Conservation (phyloP, 2,888 invertebrate genomes). For the Mythimna pallens region DNA sequence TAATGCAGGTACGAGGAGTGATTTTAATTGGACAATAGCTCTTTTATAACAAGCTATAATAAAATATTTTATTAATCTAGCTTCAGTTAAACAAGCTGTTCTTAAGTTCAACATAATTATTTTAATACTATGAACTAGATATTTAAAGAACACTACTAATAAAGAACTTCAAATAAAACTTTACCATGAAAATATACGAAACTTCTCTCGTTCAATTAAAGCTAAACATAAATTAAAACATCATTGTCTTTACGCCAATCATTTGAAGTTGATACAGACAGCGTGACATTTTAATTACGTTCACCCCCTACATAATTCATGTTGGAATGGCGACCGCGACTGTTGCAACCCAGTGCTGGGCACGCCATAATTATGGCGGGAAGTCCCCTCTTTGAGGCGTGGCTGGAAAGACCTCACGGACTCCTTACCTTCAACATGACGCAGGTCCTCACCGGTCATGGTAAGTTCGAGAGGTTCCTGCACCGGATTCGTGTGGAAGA, state of each 20-base stretch:
- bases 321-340: no score
- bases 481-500: no score
- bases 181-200: not conserved
- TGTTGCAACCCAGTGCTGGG: no score
- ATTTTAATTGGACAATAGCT: conserved; percentile 21
- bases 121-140: not conserved
- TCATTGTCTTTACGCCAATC: conserved; percentile 34
- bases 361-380: no score
- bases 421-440: no score
- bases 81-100: not conserved
- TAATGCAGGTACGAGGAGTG: conserved; percentile 25
- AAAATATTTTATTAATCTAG: not conserved
- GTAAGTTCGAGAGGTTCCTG: no score
- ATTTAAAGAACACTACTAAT: no score
- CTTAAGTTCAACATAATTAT: no score
- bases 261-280: conserved; percentile 40
- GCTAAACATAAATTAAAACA: conserved; percentile 31
- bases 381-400: no score
- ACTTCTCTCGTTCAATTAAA: conserved; percentile 20
- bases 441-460: no score
- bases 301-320: not conserved
- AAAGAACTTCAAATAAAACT: not conserved
- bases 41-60: conserved; percentile 3
- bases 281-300: conserved; percentile 63
- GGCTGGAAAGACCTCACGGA: no score